Evolutionary conservation across 2,113 vertebrate genomes (phyloP).

Genomic region (Halichoerus grypus): DNA sequence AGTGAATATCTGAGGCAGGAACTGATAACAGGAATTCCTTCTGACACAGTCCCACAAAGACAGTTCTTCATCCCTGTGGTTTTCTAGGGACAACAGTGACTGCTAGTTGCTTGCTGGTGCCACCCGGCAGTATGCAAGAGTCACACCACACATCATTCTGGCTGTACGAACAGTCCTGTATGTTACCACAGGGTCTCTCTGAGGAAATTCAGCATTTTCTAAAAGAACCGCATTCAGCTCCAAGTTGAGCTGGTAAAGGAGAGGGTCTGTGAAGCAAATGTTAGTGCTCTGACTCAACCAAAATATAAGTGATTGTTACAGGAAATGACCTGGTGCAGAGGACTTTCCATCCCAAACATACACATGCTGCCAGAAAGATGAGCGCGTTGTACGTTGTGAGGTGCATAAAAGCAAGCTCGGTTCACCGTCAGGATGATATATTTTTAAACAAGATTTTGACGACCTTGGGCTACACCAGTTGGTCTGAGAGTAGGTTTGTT

Average conservation of each 20-base stretch:
- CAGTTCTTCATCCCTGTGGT: constrained; percentile 46
- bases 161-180: neutral
- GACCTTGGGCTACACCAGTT: neutral
- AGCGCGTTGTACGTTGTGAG: neutral
- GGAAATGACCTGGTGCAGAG: constrained; percentile 81
- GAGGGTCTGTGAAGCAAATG: constrained; percentile 11
- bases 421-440: neutral
- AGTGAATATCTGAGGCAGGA: constrained; percentile 41
- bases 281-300: neutral
- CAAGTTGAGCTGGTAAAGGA: constrained; percentile 50
- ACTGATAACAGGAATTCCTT: constrained; percentile 12
- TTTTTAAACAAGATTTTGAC: constrained; percentile 2
- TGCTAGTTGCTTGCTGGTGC: neutral
- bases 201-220: constrained; percentile 31
- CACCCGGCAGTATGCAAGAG: neutral
- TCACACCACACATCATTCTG: neutral
- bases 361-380: neutral
- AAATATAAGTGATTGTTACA: constrained; percentile 78
- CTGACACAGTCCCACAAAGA: neutral
- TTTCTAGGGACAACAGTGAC: constrained; percentile 59
- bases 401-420: neutral
- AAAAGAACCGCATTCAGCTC: neutral
- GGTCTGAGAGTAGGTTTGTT: constrained; percentile 33
- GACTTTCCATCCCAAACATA: neutral
- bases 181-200: neutral